Evolutionary conservation across 2,113 vertebrate species (phyloP).

Genomic region (Formicarius rufipectus): DNA sequence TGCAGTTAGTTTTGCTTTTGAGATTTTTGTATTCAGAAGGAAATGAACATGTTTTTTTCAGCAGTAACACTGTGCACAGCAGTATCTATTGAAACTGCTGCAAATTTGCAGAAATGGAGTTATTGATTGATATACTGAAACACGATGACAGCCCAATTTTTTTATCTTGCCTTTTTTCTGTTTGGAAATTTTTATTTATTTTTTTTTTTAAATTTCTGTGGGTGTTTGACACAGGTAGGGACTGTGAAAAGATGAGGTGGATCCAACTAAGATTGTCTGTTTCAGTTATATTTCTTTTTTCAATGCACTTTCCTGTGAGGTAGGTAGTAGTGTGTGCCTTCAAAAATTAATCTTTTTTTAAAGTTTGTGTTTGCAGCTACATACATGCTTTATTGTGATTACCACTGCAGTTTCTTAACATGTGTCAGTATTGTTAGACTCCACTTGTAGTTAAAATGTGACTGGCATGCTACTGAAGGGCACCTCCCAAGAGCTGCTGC

Average conservation of each 20-base stretch:
- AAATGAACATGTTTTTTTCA: neutral
- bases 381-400: neutral
- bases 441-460: neutral
- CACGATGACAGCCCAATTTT: neutral
- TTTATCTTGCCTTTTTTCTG: neutral
- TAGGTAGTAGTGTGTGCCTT: neutral
- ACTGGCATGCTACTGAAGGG: neutral
- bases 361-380: neutral
- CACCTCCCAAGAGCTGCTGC: neutral
- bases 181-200: neutral
- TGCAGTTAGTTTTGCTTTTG: neutral
- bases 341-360: neutral
- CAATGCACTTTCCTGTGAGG: neutral
- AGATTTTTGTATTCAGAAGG: neutral
- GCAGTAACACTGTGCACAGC: neutral
- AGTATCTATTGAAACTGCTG: neutral
- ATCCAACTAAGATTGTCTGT: neutral
- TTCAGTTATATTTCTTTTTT: neutral
- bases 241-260: neutral
- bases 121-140: neutral
- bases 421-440: neutral
- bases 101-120: neutral
- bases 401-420: neutral
- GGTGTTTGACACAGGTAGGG: neutral
- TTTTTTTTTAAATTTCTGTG: no score